Evolutionary conservation across 2,797 vertebrate genomes (phyloP).

Genomic region (Neomorphus geoffroyi): DNA sequence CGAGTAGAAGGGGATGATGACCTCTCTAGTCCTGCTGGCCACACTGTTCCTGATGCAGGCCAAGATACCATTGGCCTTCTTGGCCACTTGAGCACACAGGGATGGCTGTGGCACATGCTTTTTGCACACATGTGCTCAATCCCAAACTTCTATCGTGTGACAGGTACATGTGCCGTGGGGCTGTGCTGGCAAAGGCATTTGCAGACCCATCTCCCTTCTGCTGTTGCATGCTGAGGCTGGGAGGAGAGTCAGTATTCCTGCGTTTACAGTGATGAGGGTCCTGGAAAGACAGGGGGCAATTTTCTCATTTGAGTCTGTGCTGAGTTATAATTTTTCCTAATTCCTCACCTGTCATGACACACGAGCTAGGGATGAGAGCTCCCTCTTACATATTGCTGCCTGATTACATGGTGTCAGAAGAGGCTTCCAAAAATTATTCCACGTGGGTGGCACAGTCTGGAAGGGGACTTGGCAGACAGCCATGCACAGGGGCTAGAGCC

Average conservation of each 20-base stretch:
- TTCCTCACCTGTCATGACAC: constrained; percentile 25
- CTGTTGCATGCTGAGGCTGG: neutral
- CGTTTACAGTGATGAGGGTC: neutral
- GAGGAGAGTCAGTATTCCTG: neutral
- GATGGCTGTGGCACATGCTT: rapidly evolving
- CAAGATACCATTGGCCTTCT: too few relatives aligned
- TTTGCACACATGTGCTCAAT: rapidly evolving
- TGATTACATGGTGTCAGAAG: constrained; percentile 49
- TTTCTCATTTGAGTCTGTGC: constrained; percentile 46
- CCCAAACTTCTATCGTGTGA: rapidly evolving
- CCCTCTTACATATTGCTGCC: constrained; percentile 3
- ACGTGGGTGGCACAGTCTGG: neutral
- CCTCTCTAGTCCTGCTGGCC: too few relatives aligned
- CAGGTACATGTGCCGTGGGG: rapidly evolving
- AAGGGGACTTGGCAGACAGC: neutral
- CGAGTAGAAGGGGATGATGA: too few relatives aligned
- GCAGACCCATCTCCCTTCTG: neutral
- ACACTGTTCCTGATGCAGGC: too few relatives aligned
- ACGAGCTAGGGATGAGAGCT: constrained; percentile 11
- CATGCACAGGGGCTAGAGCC: neutral
- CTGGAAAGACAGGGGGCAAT: constrained; percentile 35
- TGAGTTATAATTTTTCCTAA: constrained; percentile 58
- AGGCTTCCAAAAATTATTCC: constrained; percentile 40
- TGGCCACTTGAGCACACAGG: too few relatives aligned
- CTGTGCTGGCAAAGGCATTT: rapidly evolving